phyloP scores from a whole-genome alignment of 2,113 vertebrate species.

The Siniperca chuatsi region DNA sequence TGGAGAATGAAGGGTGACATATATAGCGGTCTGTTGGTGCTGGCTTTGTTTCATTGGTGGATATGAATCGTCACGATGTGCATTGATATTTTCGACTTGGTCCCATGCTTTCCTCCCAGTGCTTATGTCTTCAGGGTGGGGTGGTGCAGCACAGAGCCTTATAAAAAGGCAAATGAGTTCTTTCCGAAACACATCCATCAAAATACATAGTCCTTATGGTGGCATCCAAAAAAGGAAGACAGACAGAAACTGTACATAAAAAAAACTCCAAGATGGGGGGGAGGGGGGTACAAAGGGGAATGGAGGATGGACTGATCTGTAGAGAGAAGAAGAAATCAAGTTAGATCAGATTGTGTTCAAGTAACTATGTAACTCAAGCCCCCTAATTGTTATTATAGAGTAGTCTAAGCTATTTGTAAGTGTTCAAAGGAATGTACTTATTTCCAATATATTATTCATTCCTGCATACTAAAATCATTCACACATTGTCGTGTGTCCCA shows the following conservation, averaged over 20 bases:
- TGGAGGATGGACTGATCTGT: conserved; percentile 76
- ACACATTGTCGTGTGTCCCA: too few relatives aligned
- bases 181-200: conserved; percentile 67
- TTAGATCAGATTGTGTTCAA: background rate
- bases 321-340: conserved; percentile 37
- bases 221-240: conserved; percentile 74
- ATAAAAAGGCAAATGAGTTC: conserved; percentile 74
- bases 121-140: conserved; percentile 75
- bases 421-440: background rate
- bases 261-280: conserved; percentile 46
- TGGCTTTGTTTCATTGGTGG: conserved; percentile 62
- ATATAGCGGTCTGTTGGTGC: conserved; percentile 51
- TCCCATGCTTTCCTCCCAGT: conserved; percentile 77
- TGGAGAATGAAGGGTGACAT: conserved; percentile 63
- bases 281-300: conserved; percentile 52
- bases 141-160: conserved; percentile 70
- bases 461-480: too few relatives aligned
- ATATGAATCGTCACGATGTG: conserved; percentile 63
- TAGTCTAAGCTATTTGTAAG: background rate
- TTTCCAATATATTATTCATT: background rate
- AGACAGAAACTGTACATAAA: conserved; percentile 74
- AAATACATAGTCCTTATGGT: conserved; percentile 75
- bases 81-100: conserved; percentile 54
- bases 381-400: background rate
- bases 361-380: background rate